These are phyloP conservation scores for Cephus nigrinus DNA, from an alignment of 2,888 invertebrate species.

Conservation along the genomic window DNA sequence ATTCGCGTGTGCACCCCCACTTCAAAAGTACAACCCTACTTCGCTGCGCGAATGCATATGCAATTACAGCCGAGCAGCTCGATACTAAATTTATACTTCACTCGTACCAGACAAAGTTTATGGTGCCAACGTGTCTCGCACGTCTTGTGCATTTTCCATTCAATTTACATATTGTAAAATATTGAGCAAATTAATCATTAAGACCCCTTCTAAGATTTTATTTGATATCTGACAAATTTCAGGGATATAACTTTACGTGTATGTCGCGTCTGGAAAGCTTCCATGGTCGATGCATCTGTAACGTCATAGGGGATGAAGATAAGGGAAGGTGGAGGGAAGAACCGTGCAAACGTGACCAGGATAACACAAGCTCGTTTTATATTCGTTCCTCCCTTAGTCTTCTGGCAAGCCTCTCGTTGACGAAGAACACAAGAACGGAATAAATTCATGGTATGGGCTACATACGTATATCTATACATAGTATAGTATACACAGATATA, in stretches of 20 bases:
- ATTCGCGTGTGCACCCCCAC: background rate
- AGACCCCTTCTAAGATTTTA: background rate
- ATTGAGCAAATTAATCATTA: background rate
- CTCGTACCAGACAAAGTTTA: background rate
- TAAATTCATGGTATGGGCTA: conserved; percentile 41
- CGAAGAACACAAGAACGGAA: conserved; percentile 48
- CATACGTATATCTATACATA: background rate
- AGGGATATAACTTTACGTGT: background rate
- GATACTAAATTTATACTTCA: background rate
- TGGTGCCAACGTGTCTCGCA: background rate
- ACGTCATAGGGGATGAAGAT: background rate
- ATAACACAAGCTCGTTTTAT: conserved; percentile 46
- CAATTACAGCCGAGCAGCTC: background rate
- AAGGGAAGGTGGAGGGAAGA: conserved; percentile 40
- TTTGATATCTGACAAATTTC: background rate
- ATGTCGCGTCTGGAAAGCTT: background rate
- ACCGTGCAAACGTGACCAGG: conserved; percentile 54
- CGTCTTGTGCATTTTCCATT: background rate
- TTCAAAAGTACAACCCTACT: background rate
- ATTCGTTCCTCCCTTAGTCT: conserved; percentile 37
- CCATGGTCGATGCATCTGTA: background rate
- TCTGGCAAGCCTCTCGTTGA: conserved; percentile 38
- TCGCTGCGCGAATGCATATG: background rate
- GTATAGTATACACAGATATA: background rate
- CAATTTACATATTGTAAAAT: background rate